phyloP scores from a whole-genome alignment of 2,797 vertebrate genomes.

The Trachurus trachurus region DNA sequence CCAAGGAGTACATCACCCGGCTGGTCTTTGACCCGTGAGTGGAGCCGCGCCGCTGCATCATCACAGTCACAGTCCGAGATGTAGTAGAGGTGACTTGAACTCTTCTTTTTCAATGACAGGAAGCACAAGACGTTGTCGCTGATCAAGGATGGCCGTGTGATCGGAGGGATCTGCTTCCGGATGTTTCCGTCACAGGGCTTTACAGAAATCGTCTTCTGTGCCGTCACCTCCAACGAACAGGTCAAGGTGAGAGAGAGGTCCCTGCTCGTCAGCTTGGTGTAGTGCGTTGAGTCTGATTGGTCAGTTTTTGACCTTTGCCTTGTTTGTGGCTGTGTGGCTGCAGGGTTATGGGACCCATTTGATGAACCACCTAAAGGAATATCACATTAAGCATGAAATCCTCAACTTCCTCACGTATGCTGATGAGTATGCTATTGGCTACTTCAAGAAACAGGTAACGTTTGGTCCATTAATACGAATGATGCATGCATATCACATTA shows the following conservation, averaged over 20 bases:
- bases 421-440: constrained; percentile 98
- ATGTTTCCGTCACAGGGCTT: constrained; percentile 99
- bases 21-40: constrained; percentile 99
- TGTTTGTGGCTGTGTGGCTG: constrained; percentile 19
- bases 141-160: constrained; percentile 99
- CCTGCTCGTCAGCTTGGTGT: not conserved
- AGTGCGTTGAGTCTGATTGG: not conserved
- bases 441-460: constrained; percentile 98
- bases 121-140: constrained; percentile 99
- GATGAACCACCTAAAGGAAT: constrained; percentile 99
- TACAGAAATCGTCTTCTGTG: constrained; percentile 99
- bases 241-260: constrained; percentile 91
- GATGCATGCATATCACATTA: not conserved
- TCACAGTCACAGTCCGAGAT: not conserved
- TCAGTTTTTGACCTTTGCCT: constrained; percentile 8
- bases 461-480: not conserved
- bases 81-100: not conserved
- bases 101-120: constrained; percentile 77
- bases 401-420: constrained; percentile 98
- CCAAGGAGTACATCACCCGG: constrained; percentile 98
- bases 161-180: constrained; percentile 98
- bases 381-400: constrained; percentile 98
- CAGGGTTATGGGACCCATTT: constrained; percentile 98
- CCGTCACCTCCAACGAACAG: constrained; percentile 98
- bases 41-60: not conserved